Base-by-base conservation (phyloP, 2,797 vertebrate genomes). In the Coendou prehensilis region DNA sequence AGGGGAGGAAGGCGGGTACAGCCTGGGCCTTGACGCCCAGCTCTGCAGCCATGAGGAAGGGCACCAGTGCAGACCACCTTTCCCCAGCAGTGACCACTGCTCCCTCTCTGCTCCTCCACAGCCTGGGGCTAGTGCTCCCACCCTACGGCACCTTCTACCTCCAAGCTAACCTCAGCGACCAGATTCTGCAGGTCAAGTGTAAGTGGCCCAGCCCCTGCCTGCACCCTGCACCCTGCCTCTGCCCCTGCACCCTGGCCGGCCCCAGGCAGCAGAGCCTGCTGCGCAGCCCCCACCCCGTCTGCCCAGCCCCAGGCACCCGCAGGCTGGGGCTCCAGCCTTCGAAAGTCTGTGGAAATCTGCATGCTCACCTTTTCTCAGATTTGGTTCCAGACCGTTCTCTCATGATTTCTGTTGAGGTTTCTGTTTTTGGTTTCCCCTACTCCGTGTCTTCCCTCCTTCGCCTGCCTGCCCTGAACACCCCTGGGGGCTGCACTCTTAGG, bases 131-230 rank as follows among this genome's bases (percentile, higher is more conserved):
- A 98, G 99, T 99, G 97, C 99, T 99, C 98, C 99, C 99, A 20
- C 99, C 99, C 93, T 99, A 99, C 98, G 99, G 99, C 97, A 99
- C 99, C 96, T 99, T 99, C 99, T 99, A 99, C 99, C 99, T 99
- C 99, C 99, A 99, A 98, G 99, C 99, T 98, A 99, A 99, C 98
- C 99, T 99, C 98, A 99, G 99, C 7, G 99, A 99, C 99, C 99
- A 99, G 99, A 99, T 99, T 98, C 99, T 99, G 79, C 99, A 99
- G 99, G 99, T 99, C 98, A 99, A 99, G 99, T 99, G 99, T 99
- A 99, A 99, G 99, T 99, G 99, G 98, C 98, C 97, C 97, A 63
- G 88, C 97, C 98, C 97, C 97, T 98, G 96, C 98, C 98, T 86
- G 95, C 97, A n/a, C 86, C 98, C 98, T 97, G 97, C 97, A 97